A percentile compares a stretch with the other conserved stretches of the same genome.
Evolutionary conservation across 2,113 vertebrate genomes (phyloP).

Genomic region (Oxyruncus cristatus): DNA sequence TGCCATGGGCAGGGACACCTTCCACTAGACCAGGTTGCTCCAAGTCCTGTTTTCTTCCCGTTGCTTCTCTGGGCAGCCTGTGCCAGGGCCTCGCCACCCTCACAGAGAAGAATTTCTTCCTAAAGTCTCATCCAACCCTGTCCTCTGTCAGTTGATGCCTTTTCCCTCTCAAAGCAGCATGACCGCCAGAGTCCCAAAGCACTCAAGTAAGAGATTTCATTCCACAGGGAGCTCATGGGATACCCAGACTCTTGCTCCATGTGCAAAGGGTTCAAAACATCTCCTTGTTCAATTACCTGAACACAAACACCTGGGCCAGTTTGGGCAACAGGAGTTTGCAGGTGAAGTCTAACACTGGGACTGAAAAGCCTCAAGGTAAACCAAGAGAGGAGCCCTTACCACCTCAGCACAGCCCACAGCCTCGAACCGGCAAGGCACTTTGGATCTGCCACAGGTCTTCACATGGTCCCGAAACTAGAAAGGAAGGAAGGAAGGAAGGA

Average conservation of each 20-base stretch:
- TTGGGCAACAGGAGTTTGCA: neutral
- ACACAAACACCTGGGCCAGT: neutral
- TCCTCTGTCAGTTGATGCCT: neutral
- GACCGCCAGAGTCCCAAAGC: neutral
- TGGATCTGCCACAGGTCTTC: conserved; percentile 80
- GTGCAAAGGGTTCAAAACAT: neutral
- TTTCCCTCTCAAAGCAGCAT: neutral
- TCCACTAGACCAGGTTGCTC: neutral
- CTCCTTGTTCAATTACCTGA: neutral
- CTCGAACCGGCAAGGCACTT: conserved; percentile 80
- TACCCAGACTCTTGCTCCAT: neutral
- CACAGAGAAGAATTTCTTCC: neutral
- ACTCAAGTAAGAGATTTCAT: neutral
- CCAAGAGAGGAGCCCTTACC: conserved; percentile 60
- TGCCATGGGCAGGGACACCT: neutral
- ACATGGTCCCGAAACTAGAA: conserved; percentile 85
- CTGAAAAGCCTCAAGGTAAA: neutral
- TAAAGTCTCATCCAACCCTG: neutral
- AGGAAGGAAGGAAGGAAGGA: neutral
- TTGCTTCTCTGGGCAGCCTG: neutral
- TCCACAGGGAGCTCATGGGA: neutral
- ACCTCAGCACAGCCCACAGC: conserved; percentile 80
- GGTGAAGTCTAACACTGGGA: neutral
- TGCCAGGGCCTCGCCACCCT: neutral
- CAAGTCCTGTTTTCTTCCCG: neutral